These are phyloP conservation scores for Steinernema khuongi DNA, from an alignment of 1,140 invertebrate species.

Conservation along the genomic window DNA sequence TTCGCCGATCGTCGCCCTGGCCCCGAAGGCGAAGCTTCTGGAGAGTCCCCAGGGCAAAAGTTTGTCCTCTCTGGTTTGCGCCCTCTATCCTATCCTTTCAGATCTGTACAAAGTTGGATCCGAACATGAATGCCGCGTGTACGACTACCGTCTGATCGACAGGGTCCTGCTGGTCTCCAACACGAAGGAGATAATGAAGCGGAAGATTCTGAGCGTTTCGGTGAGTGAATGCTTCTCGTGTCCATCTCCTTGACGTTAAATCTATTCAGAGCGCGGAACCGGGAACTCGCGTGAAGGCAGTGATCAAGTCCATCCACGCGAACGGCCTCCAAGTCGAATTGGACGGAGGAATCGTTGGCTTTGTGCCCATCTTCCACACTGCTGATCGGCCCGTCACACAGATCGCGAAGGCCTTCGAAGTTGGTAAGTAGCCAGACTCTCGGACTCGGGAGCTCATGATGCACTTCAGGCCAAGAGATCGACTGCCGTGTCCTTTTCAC, in stretches of 20 bases:
- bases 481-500: conserved; percentile 44
- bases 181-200: conserved; percentile 40
- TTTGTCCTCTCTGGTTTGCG: neutral
- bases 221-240: neutral
- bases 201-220: conserved; percentile 33
- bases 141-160: conserved; percentile 43
- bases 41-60: conserved; percentile 18
- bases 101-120: conserved; percentile 44
- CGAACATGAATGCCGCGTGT: conserved; percentile 43
- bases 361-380: conserved; percentile 37
- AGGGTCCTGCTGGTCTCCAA: conserved; percentile 45
- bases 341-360: conserved; percentile 38
- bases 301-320: conserved; percentile 30
- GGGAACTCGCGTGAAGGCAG: conserved; percentile 37
- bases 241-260: conserved; percentile 12
- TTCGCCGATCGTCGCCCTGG: conserved; percentile 43
- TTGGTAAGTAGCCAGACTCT: conserved; percentile 28
- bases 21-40: conserved; percentile 37
- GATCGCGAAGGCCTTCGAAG: conserved; percentile 42
- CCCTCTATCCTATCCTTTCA: conserved; percentile 26
- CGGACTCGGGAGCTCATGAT: neutral
- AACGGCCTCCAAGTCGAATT: conserved; percentile 40
- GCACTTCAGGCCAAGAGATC: conserved; percentile 43
- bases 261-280: conserved; percentile 34
- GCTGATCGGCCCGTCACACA: conserved; percentile 31